A percentile compares a stretch with the other conserved stretches of the same genome.
These are phyloP conservation scores for Odocoileus virginianus DNA, from an alignment of 2,113 vertebrate genomes.

Conservation along the genomic window DNA sequence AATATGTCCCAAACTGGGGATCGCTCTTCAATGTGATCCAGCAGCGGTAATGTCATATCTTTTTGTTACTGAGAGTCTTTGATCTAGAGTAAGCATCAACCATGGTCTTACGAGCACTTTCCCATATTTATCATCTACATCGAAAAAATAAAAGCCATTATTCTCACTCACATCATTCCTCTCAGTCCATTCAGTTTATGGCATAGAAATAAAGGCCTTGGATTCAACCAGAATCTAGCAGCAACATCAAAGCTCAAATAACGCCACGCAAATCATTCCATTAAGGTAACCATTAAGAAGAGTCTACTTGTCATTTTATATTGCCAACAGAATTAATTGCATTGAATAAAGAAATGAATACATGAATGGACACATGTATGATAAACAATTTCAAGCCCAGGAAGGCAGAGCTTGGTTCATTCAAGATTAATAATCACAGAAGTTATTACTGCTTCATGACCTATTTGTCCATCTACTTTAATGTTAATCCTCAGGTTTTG, in stretches of 20 bases:
- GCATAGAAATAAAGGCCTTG: background rate
- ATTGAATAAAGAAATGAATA: background rate
- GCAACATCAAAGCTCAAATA: background rate
- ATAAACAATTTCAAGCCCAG: background rate
- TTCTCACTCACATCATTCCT: background rate
- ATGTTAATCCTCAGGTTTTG: background rate
- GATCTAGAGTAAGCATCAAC: background rate
- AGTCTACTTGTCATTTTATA: background rate
- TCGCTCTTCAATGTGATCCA: background rate
- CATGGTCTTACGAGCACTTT: background rate
- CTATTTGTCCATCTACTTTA: background rate
- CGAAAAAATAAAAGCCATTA: background rate
- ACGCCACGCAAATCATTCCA: background rate
- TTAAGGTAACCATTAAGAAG: background rate
- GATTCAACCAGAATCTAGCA: background rate
- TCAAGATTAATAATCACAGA: background rate
- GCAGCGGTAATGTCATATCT: background rate
- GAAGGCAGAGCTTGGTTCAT: background rate
- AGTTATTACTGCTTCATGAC: background rate
- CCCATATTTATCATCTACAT: background rate
- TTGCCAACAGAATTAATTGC: background rate
- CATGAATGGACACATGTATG: background rate
- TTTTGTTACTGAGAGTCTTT: background rate
- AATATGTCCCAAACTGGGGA: background rate
- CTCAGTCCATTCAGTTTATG: background rate